Evolutionary conservation across 2,888 invertebrate genomes (phyloP).

Genomic region (Parnassius smintheus): DNA sequence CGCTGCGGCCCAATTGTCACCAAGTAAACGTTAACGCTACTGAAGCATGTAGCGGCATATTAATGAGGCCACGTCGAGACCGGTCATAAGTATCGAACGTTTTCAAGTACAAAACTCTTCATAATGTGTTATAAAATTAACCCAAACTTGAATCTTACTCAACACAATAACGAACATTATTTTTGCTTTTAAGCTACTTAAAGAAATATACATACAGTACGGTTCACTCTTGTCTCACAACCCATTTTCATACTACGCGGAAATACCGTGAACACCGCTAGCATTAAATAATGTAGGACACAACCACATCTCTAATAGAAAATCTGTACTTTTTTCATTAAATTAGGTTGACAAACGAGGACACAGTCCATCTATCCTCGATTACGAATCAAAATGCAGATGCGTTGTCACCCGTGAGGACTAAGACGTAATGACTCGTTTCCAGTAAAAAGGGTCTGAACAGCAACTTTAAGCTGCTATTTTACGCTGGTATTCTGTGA

Average conservation of each 20-base stretch:
- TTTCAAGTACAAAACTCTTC: background rate
- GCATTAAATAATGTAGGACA: background rate
- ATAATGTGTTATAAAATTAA: background rate
- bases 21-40: background rate
- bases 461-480: too few species aligned
- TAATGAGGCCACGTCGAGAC: slow-evolving; percentile 4
- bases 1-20: background rate
- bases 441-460: too few species aligned
- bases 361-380: too few species aligned
- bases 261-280: background rate
- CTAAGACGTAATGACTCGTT: too few species aligned
- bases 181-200: too few species aligned
- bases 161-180: too few species aligned
- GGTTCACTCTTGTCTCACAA: slow-evolving; percentile 6
- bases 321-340: background rate
- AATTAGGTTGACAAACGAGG: too few species aligned
- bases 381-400: too few species aligned
- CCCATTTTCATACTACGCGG: slow-evolving; percentile 8
- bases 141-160: too few species aligned
- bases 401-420: too few species aligned
- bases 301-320: background rate
- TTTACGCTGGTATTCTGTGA: too few species aligned
- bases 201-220: background rate
- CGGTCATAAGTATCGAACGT: background rate
- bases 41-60: slow-evolving; percentile 5